Evolutionary conservation across 2,888 invertebrate species (phyloP).

Genomic region (Trypoxylon attenuatum): DNA sequence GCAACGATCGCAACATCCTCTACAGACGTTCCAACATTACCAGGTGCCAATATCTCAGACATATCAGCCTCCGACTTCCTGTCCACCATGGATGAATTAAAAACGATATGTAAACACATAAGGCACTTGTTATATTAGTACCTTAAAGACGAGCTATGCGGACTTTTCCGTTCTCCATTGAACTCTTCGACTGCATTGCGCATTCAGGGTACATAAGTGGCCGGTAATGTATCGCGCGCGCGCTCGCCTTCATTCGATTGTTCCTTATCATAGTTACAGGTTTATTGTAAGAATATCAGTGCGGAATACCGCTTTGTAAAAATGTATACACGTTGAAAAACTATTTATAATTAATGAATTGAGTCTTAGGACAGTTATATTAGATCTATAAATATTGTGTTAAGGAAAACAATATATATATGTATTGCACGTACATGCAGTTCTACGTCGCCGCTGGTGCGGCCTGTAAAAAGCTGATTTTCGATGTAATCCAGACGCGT

Average conservation of each 20-base stretch:
- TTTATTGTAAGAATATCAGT: conserved; percentile 13
- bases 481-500: conserved; percentile 11
- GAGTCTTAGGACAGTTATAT: conserved; percentile 17
- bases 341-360: conserved; percentile 38
- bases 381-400: conserved; percentile 15
- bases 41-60: conserved; percentile 62
- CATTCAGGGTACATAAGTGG: conserved; percentile 16
- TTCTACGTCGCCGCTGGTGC: not conserved
- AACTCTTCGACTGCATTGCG: not conserved
- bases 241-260: conserved; percentile 37
- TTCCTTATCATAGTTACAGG: conserved; percentile 40
- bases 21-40: conserved; percentile 57
- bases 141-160: conserved; percentile 32
- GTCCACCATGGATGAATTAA: conserved; percentile 66
- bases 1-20: conserved; percentile 59
- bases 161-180: conserved; percentile 15
- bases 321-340: conserved; percentile 37
- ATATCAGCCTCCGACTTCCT: conserved; percentile 60
- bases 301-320: conserved; percentile 38
- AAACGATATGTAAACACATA: not conserved
- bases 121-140: conserved; percentile 29
- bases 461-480: not conserved
- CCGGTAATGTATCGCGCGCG: conserved; percentile 34
- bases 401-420: not conserved
- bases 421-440: not conserved